Base-by-base conservation (phyloP, 2,113 vertebrate species). In the Felis catus region DNA sequence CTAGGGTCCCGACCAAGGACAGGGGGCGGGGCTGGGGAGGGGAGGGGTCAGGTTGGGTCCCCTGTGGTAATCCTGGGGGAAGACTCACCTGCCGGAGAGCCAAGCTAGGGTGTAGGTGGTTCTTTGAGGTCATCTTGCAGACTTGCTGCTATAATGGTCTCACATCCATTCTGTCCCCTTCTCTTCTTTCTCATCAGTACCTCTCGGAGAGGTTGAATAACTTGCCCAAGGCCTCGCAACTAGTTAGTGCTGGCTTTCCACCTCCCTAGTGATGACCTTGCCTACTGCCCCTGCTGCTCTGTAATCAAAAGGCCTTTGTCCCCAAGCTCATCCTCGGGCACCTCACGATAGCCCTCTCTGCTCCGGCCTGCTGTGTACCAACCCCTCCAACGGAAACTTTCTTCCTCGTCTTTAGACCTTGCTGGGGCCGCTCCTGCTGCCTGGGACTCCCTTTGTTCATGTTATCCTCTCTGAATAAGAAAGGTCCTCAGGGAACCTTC, bases 191-290 rank as follows among this genome's bases (percentile, higher is more conserved):
- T 48, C 23, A 11, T 25, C 61, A 23, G 27, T 25, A 33, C 61
- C 14, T 15, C 61, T 65, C 23, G 18, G 21, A 36, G 88, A 66
- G 27, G 31, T 11, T 45, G 6, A 8, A 15, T 48, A 21, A 71
- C 7, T 3, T 36, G 21, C 4, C 48, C 61, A 39, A 39, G 58
- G 41, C 45, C 66, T 15, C 10, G 19, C 23, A 53, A 4, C 65
- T 33, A 11, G 14, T 16, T 31, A 29, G 25, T 63, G 31, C 81
- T 36, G 29, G 1, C 18, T 55, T 53, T 74, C 73, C 25, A 39
- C 21, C 36, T 45, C 33, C 29, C 36, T 7, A 1, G 29, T 1
- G 2, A 0, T 4, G 41, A 4, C 21, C 6, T 63, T 45, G 4
- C 5, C 45, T 16, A 0, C 16, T 15, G 65, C 65, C 3, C 25